Evolutionary conservation across 2,113 vertebrate species (phyloP), one percentile per base, ranked within the genome.

Genomic region (Oncorhynchus tshawytscha): DNA sequence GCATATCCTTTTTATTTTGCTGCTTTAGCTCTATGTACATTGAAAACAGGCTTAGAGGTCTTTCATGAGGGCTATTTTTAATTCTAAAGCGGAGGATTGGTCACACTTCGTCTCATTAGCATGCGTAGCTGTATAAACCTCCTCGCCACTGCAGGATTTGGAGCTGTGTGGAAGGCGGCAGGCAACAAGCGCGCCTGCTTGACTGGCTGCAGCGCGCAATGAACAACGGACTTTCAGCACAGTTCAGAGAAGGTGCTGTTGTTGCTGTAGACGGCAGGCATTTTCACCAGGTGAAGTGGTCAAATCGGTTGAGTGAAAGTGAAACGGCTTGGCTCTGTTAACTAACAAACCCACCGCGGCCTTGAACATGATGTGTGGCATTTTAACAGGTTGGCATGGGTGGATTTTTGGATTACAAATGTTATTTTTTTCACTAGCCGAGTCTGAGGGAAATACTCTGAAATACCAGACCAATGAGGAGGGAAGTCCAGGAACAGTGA

Each of bases 401-500:
- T 91, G 92, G 91, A 88, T 91, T 86, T 81, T 91, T 65, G 76
- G 89, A 65, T 80, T 86, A 77, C 88, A 79, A 0, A 72, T 91
- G 67, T 78, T 90, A 76, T 86, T 87, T 67, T 81, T 84, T 51
- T 85, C 89, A 12, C 67, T 83, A 80, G 82, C 78, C 80, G 84
- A 72, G 71, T 86, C 90, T 13, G 92, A 93, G 67, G 92, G 95
- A 89, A 97, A 97, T 89, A 97, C 97, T 9, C 92, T 98, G 73
- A 90, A 95, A 34, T 97, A 97, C 81, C 94, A 95, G 90, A 97
- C 95, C 70, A 93, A 94, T 71, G 97, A 99, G 83, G 97, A 98
- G 78, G 94, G 94, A 2, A 92, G 93, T 1, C 94, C 96, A 2
- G 97, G 96, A 67, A 96, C 95, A 5, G 95, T 97, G 74, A 97